Percentiles rank a stretch among this genome's conserved stretches.
phyloP scores from a whole-genome alignment of 2,113 vertebrate species.

The Hyperopisus bebe region DNA sequence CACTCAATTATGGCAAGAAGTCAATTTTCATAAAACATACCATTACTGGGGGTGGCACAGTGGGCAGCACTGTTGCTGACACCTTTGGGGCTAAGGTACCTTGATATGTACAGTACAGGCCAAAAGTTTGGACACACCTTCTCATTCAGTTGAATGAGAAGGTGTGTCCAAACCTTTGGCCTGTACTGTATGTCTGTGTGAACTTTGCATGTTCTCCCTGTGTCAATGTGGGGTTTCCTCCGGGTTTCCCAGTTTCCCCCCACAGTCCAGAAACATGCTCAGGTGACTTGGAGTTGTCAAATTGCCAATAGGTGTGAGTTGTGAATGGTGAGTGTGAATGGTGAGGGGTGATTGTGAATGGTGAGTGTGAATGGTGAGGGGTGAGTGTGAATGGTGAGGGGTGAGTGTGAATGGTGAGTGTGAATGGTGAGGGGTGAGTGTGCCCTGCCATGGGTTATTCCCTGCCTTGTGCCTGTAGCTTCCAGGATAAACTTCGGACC shows the following conservation, averaged over 20 bases:
- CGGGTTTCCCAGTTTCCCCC: background rate
- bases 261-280: background rate
- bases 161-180: no score
- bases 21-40: background rate
- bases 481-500: background rate
- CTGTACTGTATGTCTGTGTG: background rate
- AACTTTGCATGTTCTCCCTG: background rate
- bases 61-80: background rate
- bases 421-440: no score
- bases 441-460: background rate
- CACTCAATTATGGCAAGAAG: background rate
- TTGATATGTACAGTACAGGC: no score
- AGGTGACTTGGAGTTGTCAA: background rate
- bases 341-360: no score
- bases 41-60: background rate
- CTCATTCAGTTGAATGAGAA: no score
- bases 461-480: background rate
- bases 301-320: background rate
- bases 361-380: no score
- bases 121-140: no score
- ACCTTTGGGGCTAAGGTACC: background rate
- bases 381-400: no score
- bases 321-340: no score
- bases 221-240: background rate
- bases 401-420: no score